Base-by-base conservation (phyloP, 1,140 invertebrate genomes). In the Coenobita brevimanus region DNA sequence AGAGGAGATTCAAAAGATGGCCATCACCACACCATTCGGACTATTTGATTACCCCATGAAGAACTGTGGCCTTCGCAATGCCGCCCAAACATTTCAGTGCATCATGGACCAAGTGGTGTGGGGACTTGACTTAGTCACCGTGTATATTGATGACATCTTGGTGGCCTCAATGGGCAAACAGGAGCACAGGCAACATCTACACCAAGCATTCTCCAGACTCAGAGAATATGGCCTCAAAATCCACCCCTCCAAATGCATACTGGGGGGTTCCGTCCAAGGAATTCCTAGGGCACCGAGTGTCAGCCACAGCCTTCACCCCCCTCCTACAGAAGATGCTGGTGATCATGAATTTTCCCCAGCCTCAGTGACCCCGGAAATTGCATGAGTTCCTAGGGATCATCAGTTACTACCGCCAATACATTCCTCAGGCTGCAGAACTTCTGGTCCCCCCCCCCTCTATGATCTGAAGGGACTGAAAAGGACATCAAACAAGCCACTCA, bases 71-170 rank as follows among this genome's bases (percentile, higher is more conserved):
- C 87, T 94, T 30, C 84, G 80, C 27, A 93, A 93, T 90, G 91
- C 92, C 33, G 91, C 92, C 21, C 89, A 92, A 21, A 91, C 92
- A 24, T 94, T 94, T 89, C 92, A 93, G 88, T 71, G 92, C 30
- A 88, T 91, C 17, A 93, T 93, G 75, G 91, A 93, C 76, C 43
- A 86, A 17, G 89, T 92, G 3, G 82, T 93, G 15, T 82, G 92
- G 38, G 92, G 91, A 6, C 41, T 91, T 24, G 82, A 87, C n/a
- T 92, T 90, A 76, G 75, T 50, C 67, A 75, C 92, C 64, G 90
- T 91, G 0, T 94, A 93, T 88, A 80, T 94, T 0, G 93, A 94
- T 90, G 94, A 94, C 76, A 91, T 94, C 6, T 89, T 94, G 0
- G 84, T 93, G 1, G 92, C 91, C 71, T 92, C 91, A 1, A 76